phyloP scores from a whole-genome alignment of 2,888 invertebrate species.

The Phalangium opilio region DNA sequence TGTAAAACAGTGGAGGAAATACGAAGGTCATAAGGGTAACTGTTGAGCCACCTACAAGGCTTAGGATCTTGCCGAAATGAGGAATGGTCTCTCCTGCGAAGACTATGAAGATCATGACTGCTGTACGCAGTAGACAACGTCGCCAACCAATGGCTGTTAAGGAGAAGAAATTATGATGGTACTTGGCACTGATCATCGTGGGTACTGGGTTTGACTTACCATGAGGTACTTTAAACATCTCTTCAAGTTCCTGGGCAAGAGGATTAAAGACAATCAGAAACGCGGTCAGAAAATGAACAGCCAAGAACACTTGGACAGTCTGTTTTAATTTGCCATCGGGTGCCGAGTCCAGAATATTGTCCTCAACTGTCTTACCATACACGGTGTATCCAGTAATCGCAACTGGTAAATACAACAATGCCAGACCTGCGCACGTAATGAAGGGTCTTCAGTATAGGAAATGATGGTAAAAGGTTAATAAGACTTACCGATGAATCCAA shows the following conservation, averaged over 20 bases:
- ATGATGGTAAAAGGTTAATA: neutral
- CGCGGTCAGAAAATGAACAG: slow-evolving; percentile 47
- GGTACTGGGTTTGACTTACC: too few relatives aligned
- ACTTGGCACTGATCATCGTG: too few relatives aligned
- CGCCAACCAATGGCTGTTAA: slow-evolving; percentile 55
- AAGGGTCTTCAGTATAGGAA: neutral
- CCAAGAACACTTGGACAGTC: slow-evolving; percentile 45
- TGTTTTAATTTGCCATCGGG: slow-evolving; percentile 40
- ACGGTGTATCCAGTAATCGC: slow-evolving; percentile 48
- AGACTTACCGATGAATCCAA: slow-evolving; percentile 48
- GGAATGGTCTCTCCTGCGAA: slow-evolving; percentile 67
- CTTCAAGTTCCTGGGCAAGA: slow-evolving; percentile 62
- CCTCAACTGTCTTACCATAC: slow-evolving; percentile 49
- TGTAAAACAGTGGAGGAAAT: slow-evolving; percentile 64
- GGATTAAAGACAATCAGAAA: slow-evolving; percentile 55
- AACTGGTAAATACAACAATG: slow-evolving; percentile 52
- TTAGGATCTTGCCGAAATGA: slow-evolving; percentile 69
- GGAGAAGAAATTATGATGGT: neutral
- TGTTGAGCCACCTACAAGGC: slow-evolving; percentile 66
- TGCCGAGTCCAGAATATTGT: slow-evolving; percentile 55
- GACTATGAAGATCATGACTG: slow-evolving; percentile 51
- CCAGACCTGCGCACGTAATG: slow-evolving; percentile 23
- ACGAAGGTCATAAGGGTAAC: slow-evolving; percentile 70
- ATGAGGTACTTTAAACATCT: slow-evolving; percentile 52
- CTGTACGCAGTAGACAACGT: slow-evolving; percentile 52